These are phyloP conservation scores for Pantherophis guttatus DNA, from an alignment of 2,113 vertebrate species.

Conservation along the genomic window DNA sequence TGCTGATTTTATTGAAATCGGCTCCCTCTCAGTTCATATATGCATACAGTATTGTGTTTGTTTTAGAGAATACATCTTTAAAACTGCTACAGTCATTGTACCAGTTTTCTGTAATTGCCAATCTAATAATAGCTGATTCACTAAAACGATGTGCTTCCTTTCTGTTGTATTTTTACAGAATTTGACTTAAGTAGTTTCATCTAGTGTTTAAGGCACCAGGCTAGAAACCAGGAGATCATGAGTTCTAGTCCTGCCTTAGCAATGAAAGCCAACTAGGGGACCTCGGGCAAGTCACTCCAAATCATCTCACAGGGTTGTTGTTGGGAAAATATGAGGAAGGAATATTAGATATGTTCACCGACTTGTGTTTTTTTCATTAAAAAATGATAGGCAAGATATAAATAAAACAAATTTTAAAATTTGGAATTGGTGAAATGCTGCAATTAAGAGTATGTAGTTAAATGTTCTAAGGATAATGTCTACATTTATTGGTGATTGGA, in stretches of 20 bases:
- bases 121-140: constrained; percentile 33
- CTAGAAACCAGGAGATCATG: not conserved
- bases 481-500: not conserved
- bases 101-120: constrained; percentile 40
- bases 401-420: not conserved
- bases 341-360: not conserved
- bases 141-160: constrained; percentile 44
- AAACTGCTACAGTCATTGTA: constrained; percentile 42
- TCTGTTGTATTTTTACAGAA: constrained; percentile 33
- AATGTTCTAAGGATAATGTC: not conserved
- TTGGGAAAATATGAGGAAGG: not conserved
- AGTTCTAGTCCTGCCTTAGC: not conserved
- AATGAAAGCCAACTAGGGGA: not conserved
- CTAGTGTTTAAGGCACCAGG: not conserved
- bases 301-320: not conserved
- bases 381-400: not conserved
- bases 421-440: not conserved
- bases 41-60: constrained; percentile 29
- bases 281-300: not conserved
- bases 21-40: constrained; percentile 56
- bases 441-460: not conserved
- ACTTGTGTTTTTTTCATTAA: not conserved
- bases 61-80: not conserved
- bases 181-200: constrained; percentile 12
- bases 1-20: constrained; percentile 63